These are phyloP conservation scores for Hermodice carunculata DNA, from an alignment of 2,888 invertebrate genomes.

Conservation along the genomic window DNA sequence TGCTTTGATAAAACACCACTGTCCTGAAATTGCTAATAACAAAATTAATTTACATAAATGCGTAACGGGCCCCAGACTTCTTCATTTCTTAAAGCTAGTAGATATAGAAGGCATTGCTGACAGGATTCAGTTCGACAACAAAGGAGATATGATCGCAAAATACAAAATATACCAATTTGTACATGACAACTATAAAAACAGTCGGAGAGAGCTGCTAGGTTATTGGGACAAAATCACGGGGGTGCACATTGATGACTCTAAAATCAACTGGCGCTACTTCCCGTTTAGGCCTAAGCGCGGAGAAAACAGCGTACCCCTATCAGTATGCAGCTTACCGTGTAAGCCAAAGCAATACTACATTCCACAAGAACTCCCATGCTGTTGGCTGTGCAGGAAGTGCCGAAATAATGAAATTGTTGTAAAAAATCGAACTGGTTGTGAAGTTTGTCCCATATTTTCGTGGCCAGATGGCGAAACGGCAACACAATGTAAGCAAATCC, in stretches of 20 bases:
- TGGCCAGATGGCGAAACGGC: slow-evolving; percentile 31
- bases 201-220: neutral
- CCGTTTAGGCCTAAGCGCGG: neutral
- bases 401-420: slow-evolving; percentile 33
- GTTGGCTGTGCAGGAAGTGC: slow-evolving; percentile 38
- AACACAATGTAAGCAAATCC: slow-evolving; percentile 15
- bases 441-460: slow-evolving; percentile 22
- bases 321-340: slow-evolving; percentile 37
- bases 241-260: neutral
- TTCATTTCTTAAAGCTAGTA: slow-evolving; percentile 43
- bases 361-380: slow-evolving; percentile 22
- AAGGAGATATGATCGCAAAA: slow-evolving; percentile 50
- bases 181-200: neutral
- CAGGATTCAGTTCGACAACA: slow-evolving; percentile 47
- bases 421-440: slow-evolving; percentile 28
- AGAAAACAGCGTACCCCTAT: neutral
- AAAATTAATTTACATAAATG: slow-evolving; percentile 30
- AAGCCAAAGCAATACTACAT: slow-evolving; percentile 20
- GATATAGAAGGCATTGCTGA: slow-evolving; percentile 47
- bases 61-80: slow-evolving; percentile 41
- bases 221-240: neutral
- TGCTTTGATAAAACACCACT: slow-evolving; percentile 43
- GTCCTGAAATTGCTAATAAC: slow-evolving; percentile 36
- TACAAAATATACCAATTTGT: slow-evolving; percentile 49
- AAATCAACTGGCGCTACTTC: neutral